Evolutionary conservation across 2,888 invertebrate genomes (phyloP).

Genomic region (Pyrrhosoma nymphula): DNA sequence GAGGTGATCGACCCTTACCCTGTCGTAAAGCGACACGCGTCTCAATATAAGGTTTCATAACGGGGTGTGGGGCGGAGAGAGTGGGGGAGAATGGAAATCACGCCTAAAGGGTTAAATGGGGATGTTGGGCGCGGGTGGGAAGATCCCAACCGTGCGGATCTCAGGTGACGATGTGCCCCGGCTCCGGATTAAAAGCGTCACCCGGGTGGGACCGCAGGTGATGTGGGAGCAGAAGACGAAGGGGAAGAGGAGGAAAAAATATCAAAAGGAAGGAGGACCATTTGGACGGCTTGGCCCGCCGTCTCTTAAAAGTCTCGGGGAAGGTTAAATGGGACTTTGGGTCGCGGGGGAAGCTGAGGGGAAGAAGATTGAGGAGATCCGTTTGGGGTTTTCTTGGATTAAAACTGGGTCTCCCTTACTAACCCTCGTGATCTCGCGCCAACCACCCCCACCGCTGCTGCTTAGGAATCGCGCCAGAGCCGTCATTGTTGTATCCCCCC

Average conservation of each 20-base stretch:
- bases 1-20: too few relatives aligned
- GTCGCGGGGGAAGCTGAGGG: neutral
- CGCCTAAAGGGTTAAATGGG: neutral
- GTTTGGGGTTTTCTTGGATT: neutral
- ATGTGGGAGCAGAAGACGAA: neutral
- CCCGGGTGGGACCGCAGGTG: neutral
- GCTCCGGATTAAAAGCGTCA: neutral
- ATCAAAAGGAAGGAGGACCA: too few relatives aligned
- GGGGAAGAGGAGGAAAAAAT: neutral
- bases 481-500: neutral
- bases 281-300: neutral
- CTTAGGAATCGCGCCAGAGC: constrained; percentile 4
- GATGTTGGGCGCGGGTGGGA: neutral
- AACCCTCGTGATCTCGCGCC: neutral
- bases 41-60: too few relatives aligned
- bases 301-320: neutral
- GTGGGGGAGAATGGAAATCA: neutral
- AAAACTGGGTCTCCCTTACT: neutral
- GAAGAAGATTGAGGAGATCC: neutral
- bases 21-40: too few relatives aligned
- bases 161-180: neutral
- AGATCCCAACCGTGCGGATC: neutral
- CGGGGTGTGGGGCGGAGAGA: neutral
- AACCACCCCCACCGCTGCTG: neutral
- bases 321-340: neutral